Conservation (phyloP, 2,888 invertebrate genomes). For the Hypena proboscidalis region DNA sequence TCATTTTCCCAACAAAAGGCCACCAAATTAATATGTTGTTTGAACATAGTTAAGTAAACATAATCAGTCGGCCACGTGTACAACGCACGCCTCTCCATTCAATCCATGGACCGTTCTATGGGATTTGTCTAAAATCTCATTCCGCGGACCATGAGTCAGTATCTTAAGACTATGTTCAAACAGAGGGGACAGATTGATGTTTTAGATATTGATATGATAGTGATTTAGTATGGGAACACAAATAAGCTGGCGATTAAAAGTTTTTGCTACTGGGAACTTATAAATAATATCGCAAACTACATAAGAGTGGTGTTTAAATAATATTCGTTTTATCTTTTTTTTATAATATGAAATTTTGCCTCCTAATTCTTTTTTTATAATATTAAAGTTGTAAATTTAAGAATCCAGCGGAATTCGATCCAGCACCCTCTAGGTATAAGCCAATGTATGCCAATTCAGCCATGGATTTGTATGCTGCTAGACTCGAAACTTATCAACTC, state of each 20-base stretch:
- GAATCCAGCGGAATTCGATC: too few species aligned
- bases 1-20: constrained; percentile 76
- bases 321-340: too few species aligned
- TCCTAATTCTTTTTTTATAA: too few species aligned
- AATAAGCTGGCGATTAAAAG: constrained; percentile 49
- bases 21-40: constrained; percentile 84
- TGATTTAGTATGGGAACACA: constrained; percentile 51
- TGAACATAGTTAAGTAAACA: constrained; percentile 83
- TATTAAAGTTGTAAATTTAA: too few species aligned
- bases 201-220: constrained; percentile 76
- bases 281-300: neutral
- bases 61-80: constrained; percentile 78
- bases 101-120: constrained; percentile 58
- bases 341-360: too few species aligned
- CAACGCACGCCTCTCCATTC: constrained; percentile 70
- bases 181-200: constrained; percentile 79
- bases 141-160: constrained; percentile 65
- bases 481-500: too few species aligned
- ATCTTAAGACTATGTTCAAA: constrained; percentile 82
- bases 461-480: too few species aligned
- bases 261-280: constrained; percentile 1
- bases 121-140: constrained; percentile 80
- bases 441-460: too few species aligned
- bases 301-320: too few species aligned
- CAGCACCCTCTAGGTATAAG: too few species aligned